Base-by-base conservation (phyloP, 2,113 vertebrate species). In the Pseudopodoces humilis region DNA sequence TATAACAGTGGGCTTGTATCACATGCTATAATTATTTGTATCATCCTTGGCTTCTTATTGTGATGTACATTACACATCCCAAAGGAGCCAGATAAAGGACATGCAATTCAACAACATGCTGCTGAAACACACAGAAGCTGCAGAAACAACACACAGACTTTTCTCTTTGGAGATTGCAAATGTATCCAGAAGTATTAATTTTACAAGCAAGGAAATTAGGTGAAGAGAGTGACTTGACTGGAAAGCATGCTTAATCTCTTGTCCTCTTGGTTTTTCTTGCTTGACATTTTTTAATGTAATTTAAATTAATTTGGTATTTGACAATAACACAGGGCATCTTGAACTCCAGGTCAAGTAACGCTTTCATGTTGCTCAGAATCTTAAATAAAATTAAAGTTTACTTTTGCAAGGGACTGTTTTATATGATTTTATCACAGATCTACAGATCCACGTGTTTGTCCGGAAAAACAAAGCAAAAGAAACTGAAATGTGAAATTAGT, bases 11-110 rank as follows among this genome's bases (percentile, higher is more conserved):
- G 82, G 47, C 85, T 97, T 4, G 2, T 82, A 94, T 94, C 86
- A 78, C 82, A 92, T 46, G 16, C 95, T 91, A 83, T 92, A 94
- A 95, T 96, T 96, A 96, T 95, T 96, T 96, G 91, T 96, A 96
- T 96, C 94, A 94, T 89, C 81, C 49, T 91, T 70, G 49, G 76
- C 56, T 97, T 86, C 90, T 91, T 90, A 92, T 95, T 88, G 78
- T 89, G 81, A 90, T 90, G 78, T 90, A 82, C 79, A 83, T 94
- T 92, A 83, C 79, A 56, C 41, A 93, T 97, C 92, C 92, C 83
- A 85, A 86, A 91, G 88, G 92, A 91, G 86, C 77, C 12, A 25
- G 65, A 95, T 79, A 93, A 93, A 95, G 86, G 87, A 90, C 60
- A 55, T 72, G 44, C 62, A 81, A 37, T 83, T 39, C 53, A 27